These are phyloP conservation scores for Myripristis jacobus DNA, from an alignment of 2,797 vertebrate genomes.

Conservation along the genomic window DNA sequence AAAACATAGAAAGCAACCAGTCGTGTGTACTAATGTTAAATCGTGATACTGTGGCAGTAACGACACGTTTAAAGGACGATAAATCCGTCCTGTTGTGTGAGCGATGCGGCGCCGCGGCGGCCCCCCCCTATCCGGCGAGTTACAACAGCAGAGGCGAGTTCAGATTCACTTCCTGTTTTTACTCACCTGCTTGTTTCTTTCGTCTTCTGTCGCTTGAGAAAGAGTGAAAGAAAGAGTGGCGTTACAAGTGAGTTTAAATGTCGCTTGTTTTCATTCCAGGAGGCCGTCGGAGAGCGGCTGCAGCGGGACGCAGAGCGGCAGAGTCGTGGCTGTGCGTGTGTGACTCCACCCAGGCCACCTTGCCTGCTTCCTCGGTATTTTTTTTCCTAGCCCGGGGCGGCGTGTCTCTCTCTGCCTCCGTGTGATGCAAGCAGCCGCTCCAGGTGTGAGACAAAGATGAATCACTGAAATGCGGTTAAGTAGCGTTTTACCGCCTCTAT, in stretches of 20 bases:
- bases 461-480: too few species aligned
- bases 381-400: conserved; percentile 51
- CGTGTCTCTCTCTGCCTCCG: conserved; percentile 1
- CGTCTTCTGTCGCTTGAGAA: neutral
- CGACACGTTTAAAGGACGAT: neutral
- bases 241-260: neutral
- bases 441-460: too few species aligned
- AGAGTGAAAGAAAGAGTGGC: neutral
- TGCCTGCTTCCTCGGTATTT: neutral
- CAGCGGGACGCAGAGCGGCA: too few species aligned
- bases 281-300: too few species aligned
- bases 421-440: too few species aligned
- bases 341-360: conserved; percentile 71
- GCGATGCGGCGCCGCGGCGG: conserved; percentile 2
- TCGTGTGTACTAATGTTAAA: too few species aligned
- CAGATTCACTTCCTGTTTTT: conserved; percentile 62
- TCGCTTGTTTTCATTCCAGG: conserved; percentile 24
- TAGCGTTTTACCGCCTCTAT: too few species aligned
- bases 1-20: too few species aligned
- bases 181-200: conserved; percentile 57
- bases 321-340: too few species aligned
- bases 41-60: too few species aligned
- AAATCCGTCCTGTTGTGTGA: neutral
- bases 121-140: conserved; percentile 37
- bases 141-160: too few species aligned